Evolutionary conservation across 2,888 invertebrate species (phyloP).

Genomic region (Aspidiotus rigidus): DNA sequence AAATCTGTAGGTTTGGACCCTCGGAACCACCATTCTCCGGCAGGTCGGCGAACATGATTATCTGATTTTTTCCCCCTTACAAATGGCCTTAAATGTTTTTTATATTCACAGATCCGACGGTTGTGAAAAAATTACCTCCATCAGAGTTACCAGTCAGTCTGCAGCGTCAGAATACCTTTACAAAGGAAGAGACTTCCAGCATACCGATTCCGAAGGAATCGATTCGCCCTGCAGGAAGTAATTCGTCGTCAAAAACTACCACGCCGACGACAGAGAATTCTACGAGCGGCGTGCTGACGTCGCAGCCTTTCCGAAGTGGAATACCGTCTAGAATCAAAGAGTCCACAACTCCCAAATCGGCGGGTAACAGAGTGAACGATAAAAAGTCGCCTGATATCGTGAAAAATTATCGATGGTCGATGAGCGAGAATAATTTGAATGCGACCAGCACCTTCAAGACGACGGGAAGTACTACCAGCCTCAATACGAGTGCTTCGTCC

Average conservation of each 20-base stretch:
- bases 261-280: background rate
- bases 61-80: too few species aligned
- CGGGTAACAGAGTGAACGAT: conserved; percentile 12
- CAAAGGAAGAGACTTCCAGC: conserved; percentile 63
- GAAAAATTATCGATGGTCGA: conserved; percentile 38
- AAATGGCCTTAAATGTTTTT: background rate
- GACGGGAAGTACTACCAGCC: conserved; percentile 55
- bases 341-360: background rate
- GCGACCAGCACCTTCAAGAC: conserved; percentile 44
- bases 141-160: conserved; percentile 43
- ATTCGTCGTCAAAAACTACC: conserved; percentile 38
- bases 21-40: too few species aligned
- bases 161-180: conserved; percentile 83
- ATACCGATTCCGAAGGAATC: conserved; percentile 38
- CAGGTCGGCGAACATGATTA: too few species aligned
- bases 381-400: conserved; percentile 44
- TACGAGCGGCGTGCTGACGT: background rate
- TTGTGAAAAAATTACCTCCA: conserved; percentile 34
- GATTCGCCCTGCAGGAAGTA: conserved; percentile 42
- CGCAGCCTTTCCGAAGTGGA: conserved; percentile 17
- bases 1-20: too few species aligned
- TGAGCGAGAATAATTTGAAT: conserved; percentile 46
- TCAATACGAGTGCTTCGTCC: conserved; percentile 46
- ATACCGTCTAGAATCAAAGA: conserved; percentile 31
- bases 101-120: conserved; percentile 6